Evolutionary conservation across 2,113 vertebrate species (phyloP).

Genomic region (Castor canadensis): DNA sequence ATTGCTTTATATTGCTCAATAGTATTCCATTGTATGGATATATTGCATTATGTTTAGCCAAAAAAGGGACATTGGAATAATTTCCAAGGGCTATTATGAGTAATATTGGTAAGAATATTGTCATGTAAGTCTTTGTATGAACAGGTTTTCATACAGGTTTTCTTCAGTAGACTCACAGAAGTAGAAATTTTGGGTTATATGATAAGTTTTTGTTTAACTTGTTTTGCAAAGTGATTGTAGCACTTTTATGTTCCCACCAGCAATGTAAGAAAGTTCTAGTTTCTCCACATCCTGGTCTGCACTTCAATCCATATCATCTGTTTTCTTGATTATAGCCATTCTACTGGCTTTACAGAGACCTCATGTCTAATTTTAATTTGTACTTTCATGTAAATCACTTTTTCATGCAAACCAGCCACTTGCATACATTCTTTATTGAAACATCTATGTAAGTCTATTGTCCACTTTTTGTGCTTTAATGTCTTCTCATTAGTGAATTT

Average conservation of each 20-base stretch:
- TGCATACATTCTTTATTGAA: not conserved
- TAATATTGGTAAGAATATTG: not conserved
- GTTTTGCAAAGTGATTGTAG: not conserved
- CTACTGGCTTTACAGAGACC: not conserved
- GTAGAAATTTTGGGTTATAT: not conserved
- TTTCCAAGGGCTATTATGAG: not conserved
- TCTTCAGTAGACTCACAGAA: not conserved
- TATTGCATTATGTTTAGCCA: not conserved
- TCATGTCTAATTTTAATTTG: conserved; percentile 5
- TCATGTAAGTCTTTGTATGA: not conserved
- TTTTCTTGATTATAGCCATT: not conserved
- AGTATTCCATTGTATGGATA: not conserved
- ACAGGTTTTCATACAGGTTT: not conserved
- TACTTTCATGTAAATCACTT: not conserved
- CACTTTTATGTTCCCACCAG: not conserved
- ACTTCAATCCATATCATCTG: not conserved
- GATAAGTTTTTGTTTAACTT: not conserved
- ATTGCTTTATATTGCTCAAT: not conserved
- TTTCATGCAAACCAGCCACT: conserved; percentile 1
- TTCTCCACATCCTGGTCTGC: not conserved
- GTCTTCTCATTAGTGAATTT: conserved; percentile 13
- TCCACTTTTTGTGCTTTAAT: not conserved
- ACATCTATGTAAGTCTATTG: not conserved
- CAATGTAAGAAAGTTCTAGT: not conserved
- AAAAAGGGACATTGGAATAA: not conserved